These are phyloP conservation scores for Aphelinus atriplicis DNA, from an alignment of 1,140 invertebrate species.

Conservation along the genomic window DNA sequence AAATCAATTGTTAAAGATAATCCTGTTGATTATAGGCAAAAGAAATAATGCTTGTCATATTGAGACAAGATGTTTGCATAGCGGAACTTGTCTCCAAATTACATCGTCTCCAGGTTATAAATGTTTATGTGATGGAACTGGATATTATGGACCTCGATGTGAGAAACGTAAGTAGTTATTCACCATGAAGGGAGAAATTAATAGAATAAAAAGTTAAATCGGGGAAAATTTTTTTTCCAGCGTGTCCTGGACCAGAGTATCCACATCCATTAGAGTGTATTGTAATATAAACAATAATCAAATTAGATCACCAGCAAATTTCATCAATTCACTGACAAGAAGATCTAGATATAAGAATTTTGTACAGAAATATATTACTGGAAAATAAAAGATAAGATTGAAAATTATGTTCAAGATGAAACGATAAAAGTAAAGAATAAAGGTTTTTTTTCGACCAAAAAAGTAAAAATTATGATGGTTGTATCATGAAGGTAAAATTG, in stretches of 20 bases:
- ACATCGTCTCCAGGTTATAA: constrained; percentile 73
- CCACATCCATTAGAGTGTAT: constrained; percentile 74
- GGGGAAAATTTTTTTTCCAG: constrained; percentile 61
- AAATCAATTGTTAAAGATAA: neutral
- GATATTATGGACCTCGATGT: constrained; percentile 75
- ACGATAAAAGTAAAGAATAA: no score
- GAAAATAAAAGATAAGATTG: constrained; percentile 26
- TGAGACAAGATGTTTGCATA: constrained; percentile 70
- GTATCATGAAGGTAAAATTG: no score
- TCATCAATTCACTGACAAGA: constrained; percentile 3
- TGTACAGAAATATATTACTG: constrained; percentile 50
- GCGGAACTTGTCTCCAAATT: constrained; percentile 76
- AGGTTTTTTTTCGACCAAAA: no score
- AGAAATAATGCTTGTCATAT: constrained; percentile 70
- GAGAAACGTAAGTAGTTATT: constrained; percentile 67
- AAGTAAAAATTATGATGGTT: no score
- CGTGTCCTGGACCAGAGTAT: constrained; percentile 66
- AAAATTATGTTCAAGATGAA: neutral
- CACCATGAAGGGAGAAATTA: constrained; percentile 34
- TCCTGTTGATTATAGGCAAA: constrained; percentile 62
- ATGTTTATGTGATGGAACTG: constrained; percentile 79
- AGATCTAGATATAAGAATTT: constrained; percentile 34
- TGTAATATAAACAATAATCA: constrained; percentile 66
- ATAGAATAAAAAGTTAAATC: constrained; percentile 1
- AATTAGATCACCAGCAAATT: neutral